phyloP scores from a whole-genome alignment of 2,888 invertebrate species.

The Crematogaster levior region DNA sequence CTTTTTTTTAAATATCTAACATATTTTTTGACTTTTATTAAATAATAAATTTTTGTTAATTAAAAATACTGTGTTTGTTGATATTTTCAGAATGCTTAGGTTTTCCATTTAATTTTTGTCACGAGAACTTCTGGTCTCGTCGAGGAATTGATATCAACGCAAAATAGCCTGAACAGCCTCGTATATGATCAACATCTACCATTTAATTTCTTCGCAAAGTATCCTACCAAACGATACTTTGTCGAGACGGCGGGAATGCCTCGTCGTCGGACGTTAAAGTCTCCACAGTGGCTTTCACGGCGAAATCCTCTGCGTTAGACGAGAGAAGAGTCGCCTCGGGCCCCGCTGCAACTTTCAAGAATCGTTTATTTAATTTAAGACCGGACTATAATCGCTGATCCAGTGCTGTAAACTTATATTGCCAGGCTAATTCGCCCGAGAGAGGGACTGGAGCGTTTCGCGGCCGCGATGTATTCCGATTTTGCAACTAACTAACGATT shows the following conservation, averaged over 20 bases:
- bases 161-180: neutral
- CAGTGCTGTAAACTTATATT: slow-evolving; percentile 62
- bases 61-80: neutral
- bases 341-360: slow-evolving; percentile 42
- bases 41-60: neutral
- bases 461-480: slow-evolving; percentile 37
- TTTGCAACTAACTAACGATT: slow-evolving; percentile 57
- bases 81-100: neutral
- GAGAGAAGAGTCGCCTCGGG: slow-evolving; percentile 33
- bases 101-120: neutral
- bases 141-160: neutral
- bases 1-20: neutral
- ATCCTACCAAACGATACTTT: slow-evolving; percentile 16
- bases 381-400: slow-evolving; percentile 60
- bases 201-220: slow-evolving; percentile 11
- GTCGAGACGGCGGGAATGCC: slow-evolving; percentile 35
- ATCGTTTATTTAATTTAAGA: slow-evolving; percentile 58
- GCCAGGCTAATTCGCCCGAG: slow-evolving; percentile 59
- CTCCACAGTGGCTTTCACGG: slow-evolving; percentile 59
- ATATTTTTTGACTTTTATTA: neutral
- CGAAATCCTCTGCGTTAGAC: slow-evolving; percentile 54
- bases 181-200: neutral
- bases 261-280: slow-evolving; percentile 69
- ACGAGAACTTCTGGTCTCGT: neutral
- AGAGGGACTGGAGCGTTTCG: slow-evolving; percentile 53